Percentiles rank a stretch among this genome's conserved stretches.
Evolutionary conservation across 2,113 vertebrate genomes (phyloP).

Genomic region (Bostrychus sinensis): DNA sequence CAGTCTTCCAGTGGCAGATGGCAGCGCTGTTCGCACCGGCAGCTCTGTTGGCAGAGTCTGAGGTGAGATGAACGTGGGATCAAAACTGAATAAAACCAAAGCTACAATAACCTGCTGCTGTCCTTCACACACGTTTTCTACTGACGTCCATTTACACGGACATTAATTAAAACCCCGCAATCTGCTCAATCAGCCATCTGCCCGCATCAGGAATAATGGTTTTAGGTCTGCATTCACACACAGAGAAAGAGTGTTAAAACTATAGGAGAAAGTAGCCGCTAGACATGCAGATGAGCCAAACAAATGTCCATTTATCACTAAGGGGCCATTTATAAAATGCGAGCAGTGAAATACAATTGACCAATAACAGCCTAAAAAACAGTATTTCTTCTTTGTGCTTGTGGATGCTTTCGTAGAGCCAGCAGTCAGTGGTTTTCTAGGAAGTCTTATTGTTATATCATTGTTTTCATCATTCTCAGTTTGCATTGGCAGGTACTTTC

Average conservation of each 20-base stretch:
- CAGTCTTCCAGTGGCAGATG: conserved; percentile 59
- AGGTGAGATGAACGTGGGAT: conserved; percentile 16
- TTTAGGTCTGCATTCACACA: conserved; percentile 15
- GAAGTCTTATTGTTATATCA: too few relatives aligned
- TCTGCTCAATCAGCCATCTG: conserved; percentile 41
- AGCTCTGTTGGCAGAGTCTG: conserved; percentile 55
- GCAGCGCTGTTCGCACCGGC: conserved; percentile 39
- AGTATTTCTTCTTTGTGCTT: too few relatives aligned
- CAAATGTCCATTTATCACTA: not conserved
- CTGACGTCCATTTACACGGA: conserved; percentile 23
- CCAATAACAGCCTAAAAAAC: too few relatives aligned
- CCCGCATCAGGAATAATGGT: conserved; percentile 24
- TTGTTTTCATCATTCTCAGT: too few relatives aligned
- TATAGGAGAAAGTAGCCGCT: not conserved
- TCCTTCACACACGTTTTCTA: conserved; percentile 27
- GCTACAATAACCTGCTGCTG: conserved; percentile 12
- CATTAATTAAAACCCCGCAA: conserved; percentile 51
- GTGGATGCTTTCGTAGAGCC: too few relatives aligned
- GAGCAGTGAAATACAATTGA: not conserved
- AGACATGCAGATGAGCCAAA: not conserved
- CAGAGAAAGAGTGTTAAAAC: not conserved
- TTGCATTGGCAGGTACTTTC: too few relatives aligned
- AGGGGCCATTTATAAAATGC: not conserved
- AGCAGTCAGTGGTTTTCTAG: too few relatives aligned
- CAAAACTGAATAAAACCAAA: conserved; percentile 30